Evolutionary conservation across 2,113 vertebrate genomes (phyloP).

Genomic region (Aramus guarauna): DNA sequence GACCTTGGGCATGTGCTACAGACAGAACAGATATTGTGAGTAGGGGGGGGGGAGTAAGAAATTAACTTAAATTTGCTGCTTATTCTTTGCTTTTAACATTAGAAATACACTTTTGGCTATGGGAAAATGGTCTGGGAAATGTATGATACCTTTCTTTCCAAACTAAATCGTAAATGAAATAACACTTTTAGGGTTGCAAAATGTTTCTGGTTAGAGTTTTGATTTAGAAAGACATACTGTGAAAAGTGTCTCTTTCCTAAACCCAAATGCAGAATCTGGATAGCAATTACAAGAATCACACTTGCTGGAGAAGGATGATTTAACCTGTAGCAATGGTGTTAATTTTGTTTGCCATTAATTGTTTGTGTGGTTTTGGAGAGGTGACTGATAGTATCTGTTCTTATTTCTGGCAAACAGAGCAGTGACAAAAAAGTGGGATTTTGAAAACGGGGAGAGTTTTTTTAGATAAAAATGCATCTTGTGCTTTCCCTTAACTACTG

Average conservation of each 20-base stretch:
- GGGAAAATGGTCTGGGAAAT: background rate
- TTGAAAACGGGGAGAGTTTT: background rate
- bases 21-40: background rate
- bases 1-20: background rate
- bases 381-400: background rate
- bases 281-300: background rate
- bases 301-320: background rate
- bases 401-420: background rate
- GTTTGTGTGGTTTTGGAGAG: background rate
- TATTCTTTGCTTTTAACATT: background rate
- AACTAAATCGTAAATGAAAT: background rate
- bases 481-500: background rate
- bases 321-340: background rate
- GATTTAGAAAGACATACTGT: background rate
- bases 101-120: background rate
- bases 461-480: background rate
- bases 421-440: background rate
- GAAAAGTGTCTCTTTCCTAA: background rate
- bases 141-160: background rate
- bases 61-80: background rate
- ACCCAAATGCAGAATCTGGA: background rate
- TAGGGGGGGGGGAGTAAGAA: background rate
- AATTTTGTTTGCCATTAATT: background rate
- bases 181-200: background rate
- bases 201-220: background rate